A percentile compares a stretch with the other conserved stretches of the same genome.
Conservation (phyloP, 2,888 invertebrate species). For the Pomacea canaliculata region DNA sequence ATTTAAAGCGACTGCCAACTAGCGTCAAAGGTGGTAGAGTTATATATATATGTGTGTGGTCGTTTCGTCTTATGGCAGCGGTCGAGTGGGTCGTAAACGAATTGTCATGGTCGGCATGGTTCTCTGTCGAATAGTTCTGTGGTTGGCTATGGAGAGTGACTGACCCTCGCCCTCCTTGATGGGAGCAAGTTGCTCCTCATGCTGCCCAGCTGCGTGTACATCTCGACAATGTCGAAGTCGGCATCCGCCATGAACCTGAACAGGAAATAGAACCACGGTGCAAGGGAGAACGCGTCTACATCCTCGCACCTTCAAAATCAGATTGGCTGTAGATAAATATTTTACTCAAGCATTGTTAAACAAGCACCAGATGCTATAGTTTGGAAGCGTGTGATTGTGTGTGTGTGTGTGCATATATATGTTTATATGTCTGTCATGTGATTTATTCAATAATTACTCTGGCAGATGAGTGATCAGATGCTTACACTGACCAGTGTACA, state of each 20-base stretch:
- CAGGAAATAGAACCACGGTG: neutral
- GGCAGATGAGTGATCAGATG: too few species aligned
- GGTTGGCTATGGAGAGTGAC: too few species aligned
- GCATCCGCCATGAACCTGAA: constrained; percentile 25
- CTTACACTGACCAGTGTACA: neutral
- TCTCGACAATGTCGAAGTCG: constrained; percentile 18
- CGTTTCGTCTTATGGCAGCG: too few species aligned
- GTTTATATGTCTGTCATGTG: too few species aligned
- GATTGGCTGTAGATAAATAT: neutral
- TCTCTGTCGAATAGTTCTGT: too few species aligned
- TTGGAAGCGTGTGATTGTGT: neutral
- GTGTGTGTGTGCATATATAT: neutral
- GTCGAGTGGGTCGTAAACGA: too few species aligned
- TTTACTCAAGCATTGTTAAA: neutral
- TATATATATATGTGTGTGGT: too few species aligned
- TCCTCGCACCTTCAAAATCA: neutral
- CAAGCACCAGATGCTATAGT: neutral
- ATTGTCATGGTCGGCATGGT: too few species aligned
- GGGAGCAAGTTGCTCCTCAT: neutral
- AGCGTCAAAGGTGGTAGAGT: too few species aligned
- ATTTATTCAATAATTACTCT: too few species aligned
- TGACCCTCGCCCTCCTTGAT: too few species aligned
- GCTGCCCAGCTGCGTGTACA: constrained; percentile 6
- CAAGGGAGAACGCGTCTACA: neutral
- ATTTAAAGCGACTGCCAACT: too few species aligned